A percentile compares a stretch with the other conserved stretches of the same genome.
These are phyloP conservation scores for Perccottus glenii DNA, from an alignment of 2,113 vertebrate genomes.

Conservation along the genomic window DNA sequence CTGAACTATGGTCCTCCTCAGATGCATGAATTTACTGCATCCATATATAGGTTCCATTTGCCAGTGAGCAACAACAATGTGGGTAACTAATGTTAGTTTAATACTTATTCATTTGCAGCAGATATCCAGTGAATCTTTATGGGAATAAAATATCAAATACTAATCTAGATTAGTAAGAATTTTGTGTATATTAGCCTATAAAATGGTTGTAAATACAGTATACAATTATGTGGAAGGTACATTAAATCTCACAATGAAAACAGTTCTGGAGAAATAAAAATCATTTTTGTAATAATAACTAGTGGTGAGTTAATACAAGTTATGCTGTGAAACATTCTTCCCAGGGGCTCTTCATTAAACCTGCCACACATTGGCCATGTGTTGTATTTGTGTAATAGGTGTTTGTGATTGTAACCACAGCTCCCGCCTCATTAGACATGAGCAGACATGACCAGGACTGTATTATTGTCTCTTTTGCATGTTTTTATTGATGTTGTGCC, in stretches of 20 bases:
- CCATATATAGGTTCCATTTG: too few species aligned
- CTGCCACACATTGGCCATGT: slow-evolving; percentile 30
- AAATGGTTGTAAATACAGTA: too few species aligned
- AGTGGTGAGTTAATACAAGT: slow-evolving; percentile 5
- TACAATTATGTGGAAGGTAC: too few species aligned
- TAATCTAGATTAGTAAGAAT: too few species aligned
- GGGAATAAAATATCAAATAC: too few species aligned
- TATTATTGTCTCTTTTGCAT: slow-evolving; percentile 54
- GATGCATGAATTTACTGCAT: too few species aligned
- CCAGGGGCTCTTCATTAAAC: slow-evolving; percentile 46
- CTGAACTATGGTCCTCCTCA: too few species aligned
- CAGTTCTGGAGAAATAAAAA: slow-evolving; percentile 3
- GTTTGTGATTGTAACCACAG: slow-evolving; percentile 52
- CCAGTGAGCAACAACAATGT: too few species aligned
- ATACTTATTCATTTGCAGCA: too few species aligned
- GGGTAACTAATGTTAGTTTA: too few species aligned
- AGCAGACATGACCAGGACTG: slow-evolving; percentile 17
- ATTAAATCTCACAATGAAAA: background rate
- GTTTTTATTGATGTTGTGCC: slow-evolving; percentile 48
- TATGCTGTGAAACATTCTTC: slow-evolving; percentile 22
- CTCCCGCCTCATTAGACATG: slow-evolving; percentile 45
- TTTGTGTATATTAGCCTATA: too few species aligned
- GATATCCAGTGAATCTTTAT: too few species aligned
- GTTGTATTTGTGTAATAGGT: slow-evolving; percentile 55
- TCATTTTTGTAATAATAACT: slow-evolving; percentile 3